A percentile compares a stretch with the other conserved stretches of the same genome.
These are phyloP conservation scores for Spea hammondii DNA, from an alignment of 2,797 vertebrate genomes.

Conservation along the genomic window DNA sequence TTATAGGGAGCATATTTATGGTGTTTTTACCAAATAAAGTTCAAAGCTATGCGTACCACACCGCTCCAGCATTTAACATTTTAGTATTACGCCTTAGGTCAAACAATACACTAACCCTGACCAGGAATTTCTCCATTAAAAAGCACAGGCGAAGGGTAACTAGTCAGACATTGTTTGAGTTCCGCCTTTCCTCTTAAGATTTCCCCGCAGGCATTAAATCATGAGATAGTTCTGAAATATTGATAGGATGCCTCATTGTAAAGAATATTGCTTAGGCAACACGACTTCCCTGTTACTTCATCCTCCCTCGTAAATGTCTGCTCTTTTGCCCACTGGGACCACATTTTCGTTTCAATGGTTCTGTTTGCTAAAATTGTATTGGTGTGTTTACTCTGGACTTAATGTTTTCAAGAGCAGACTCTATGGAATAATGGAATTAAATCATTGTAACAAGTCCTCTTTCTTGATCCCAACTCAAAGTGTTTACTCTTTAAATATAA, in stretches of 20 bases:
- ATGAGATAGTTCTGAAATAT: background rate
- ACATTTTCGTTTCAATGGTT: background rate
- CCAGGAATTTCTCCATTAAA: too few relatives aligned
- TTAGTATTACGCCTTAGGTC: too few relatives aligned
- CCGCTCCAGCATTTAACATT: too few relatives aligned
- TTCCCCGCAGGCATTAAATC: slow-evolving; percentile 8
- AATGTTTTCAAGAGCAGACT: slow-evolving; percentile 20
- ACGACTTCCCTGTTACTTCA: background rate
- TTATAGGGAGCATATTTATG: too few relatives aligned
- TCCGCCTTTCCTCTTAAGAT: too few relatives aligned
- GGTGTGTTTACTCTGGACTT: background rate
- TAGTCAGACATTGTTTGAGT: too few relatives aligned
- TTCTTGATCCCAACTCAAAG: background rate
- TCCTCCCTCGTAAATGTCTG: background rate
- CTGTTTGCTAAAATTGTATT: slow-evolving; percentile 49
- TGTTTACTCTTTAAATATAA: slow-evolving; percentile 39
- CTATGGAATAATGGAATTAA: background rate
- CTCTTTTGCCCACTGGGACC: slow-evolving; percentile 29
- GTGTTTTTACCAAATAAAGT: too few relatives aligned
- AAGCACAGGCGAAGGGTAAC: too few relatives aligned
- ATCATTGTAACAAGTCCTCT: slow-evolving; percentile 18
- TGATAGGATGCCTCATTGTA: background rate
- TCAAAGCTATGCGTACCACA: too few relatives aligned
- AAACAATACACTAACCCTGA: too few relatives aligned
- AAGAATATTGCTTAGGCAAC: background rate